Percentiles rank a stretch among this genome's conserved stretches.
phyloP scores from a whole-genome alignment of 2,888 invertebrate species.

The Bombyx huttoni region DNA sequence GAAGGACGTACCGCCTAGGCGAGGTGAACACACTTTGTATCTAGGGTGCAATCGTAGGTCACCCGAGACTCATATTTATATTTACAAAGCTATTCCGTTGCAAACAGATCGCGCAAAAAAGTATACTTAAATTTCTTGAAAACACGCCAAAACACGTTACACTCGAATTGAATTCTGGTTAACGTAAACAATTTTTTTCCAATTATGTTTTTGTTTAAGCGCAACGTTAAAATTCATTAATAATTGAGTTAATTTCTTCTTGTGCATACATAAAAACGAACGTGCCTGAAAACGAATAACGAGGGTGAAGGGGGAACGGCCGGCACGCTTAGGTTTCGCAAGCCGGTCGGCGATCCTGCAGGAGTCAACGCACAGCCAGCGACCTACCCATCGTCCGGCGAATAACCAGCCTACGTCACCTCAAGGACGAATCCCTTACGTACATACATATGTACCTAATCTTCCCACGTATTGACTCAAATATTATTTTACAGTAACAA shows the following conservation, averaged over 20 bases:
- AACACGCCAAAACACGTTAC: not conserved
- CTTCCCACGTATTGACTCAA: not conserved
- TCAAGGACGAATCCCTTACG: not conserved
- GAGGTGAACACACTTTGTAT: conserved; percentile 51
- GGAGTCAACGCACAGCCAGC: conserved; percentile 5
- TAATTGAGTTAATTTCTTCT: too few relatives aligned
- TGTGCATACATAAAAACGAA: too few relatives aligned
- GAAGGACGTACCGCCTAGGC: conserved; percentile 34
- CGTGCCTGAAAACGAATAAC: not conserved
- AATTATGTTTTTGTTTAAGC: too few relatives aligned
- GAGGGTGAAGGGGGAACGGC: not conserved
- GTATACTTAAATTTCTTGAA: not conserved
- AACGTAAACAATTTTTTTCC: not conserved
- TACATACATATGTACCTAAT: not conserved
- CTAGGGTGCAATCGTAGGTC: conserved; percentile 40
- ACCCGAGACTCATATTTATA: conserved; percentile 6
- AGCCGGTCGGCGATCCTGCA: conserved; percentile 7
- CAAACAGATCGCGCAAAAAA: not conserved
- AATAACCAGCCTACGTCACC: not conserved
- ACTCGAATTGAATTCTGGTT: not conserved
- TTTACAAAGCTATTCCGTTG: not conserved
- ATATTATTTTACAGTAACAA: not conserved
- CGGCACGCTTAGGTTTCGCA: conserved; percentile 1
- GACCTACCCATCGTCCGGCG: conserved; percentile 3
- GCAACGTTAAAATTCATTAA: too few relatives aligned